Conservation (phyloP, 2,113 vertebrate genomes). For the Galbula dea region DNA sequence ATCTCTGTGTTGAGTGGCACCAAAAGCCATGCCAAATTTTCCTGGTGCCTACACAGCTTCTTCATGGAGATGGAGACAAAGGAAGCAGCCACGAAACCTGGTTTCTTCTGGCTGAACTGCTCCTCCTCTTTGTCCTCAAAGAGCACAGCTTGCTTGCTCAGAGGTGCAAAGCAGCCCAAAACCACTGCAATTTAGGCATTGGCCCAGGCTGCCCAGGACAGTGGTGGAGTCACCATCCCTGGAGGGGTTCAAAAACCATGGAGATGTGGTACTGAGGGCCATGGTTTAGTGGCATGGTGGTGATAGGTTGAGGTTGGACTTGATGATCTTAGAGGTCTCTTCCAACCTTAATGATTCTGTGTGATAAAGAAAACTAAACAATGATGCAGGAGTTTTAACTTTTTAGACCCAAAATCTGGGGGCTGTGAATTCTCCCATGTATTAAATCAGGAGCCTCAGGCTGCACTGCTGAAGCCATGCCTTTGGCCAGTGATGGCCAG, state of each 20-base stretch:
- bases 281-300: too few species aligned
- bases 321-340: too few species aligned
- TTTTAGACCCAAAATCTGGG: neutral
- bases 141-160: neutral
- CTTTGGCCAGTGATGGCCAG: neutral
- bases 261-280: too few species aligned
- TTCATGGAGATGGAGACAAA: neutral
- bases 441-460: neutral
- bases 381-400: neutral
- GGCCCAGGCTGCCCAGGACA: too few species aligned
- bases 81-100: neutral
- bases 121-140: neutral
- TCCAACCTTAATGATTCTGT: too few species aligned
- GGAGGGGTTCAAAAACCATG: too few species aligned
- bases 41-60: neutral
- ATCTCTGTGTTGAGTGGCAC: neutral
- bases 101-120: neutral
- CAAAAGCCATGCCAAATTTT: neutral
- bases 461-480: fast-evolving
- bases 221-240: too few species aligned
- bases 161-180: neutral
- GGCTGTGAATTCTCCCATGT: neutral
- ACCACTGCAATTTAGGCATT: neutral
- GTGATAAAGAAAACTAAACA: fast-evolving
- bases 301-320: too few species aligned